Evolutionary conservation across 1,140 invertebrate genomes (phyloP).

Genomic region (Drosophila dunni): DNA sequence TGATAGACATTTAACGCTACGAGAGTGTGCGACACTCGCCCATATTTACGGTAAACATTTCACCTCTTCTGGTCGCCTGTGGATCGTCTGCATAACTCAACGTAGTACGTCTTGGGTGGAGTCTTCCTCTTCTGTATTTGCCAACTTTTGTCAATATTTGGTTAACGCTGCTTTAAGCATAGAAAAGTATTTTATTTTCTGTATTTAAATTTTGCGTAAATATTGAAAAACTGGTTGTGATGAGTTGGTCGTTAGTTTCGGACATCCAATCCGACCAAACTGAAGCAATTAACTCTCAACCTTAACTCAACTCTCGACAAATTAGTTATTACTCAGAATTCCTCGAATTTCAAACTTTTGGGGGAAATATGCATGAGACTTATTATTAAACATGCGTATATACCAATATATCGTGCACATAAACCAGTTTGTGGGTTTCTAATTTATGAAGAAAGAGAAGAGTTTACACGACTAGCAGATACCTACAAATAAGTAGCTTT

Average conservation of each 20-base stretch:
- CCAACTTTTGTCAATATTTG: slow-evolving; percentile 43
- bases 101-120: slow-evolving; percentile 22
- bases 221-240: slow-evolving; percentile 45
- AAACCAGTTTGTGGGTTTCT: slow-evolving; percentile 64
- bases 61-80: slow-evolving; percentile 18
- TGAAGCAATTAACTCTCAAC: slow-evolving; percentile 43
- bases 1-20: slow-evolving; percentile 27
- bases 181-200: slow-evolving; percentile 26
- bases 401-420: slow-evolving; percentile 31
- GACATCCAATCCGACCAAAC: slow-evolving; percentile 24
- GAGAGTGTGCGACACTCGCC: slow-evolving; percentile 25
- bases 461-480: background rate
- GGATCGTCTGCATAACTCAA: background rate
- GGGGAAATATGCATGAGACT: slow-evolving; percentile 15
- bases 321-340: slow-evolving; percentile 57
- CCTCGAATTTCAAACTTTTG: slow-evolving; percentile 60
- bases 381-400: slow-evolving; percentile 7
- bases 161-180: slow-evolving; percentile 42
- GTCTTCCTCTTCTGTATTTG: slow-evolving; percentile 18
- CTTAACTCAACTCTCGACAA: slow-evolving; percentile 36
- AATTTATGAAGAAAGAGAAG: slow-evolving; percentile 17
- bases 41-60: slow-evolving; percentile 50
- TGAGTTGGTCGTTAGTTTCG: slow-evolving; percentile 25
- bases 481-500: background rate
- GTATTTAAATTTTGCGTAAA: slow-evolving; percentile 33